Evolutionary conservation across 2,888 invertebrate genomes (phyloP), one percentile per base, ranked within the genome.

Genomic region (Arctia plantaginis): DNA sequence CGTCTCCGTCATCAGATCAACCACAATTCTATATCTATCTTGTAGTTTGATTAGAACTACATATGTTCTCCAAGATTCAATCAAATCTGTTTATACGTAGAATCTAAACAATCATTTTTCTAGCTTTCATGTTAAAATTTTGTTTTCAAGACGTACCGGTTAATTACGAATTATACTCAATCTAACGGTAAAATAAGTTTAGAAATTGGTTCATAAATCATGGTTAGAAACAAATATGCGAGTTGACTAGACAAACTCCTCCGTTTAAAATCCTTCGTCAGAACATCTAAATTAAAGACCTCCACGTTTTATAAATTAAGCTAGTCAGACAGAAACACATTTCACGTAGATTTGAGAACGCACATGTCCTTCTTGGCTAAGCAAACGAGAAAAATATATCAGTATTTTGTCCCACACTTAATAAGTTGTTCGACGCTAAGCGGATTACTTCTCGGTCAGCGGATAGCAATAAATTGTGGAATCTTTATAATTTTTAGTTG

Each of bases 401-500:
- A 94, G 95, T 91, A 90, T 95, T 95, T 94, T 93, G 92, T 90
- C 93, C 92, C 92, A 92, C 93, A 93, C 91, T 94, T 94, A 94
- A 93, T 95, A 95, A 94, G 93, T 92, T 91, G 92, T 93, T 89
- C 87, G 93, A 92, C 92, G 89, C 82, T 95, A 95, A 95, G 93
- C 91, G 92, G 95, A 93, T 95, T 95, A 95, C 87, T 77, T 78
- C 86, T 82, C 85, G 80, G 82, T 79, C 80, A 80, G 83, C 82
- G 82, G 85, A 86, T 83, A 87, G 92, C 90, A 88, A 94, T 95
- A 95, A 95, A 95, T 95, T 93, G 87, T 92, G 92, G 94, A 94
- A 94, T 95, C 94, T 95, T 95, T 95, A 95, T 93, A 94, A 94
- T 95, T 95, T 95, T 94, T 92, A 93, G 90, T 90, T 88, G 88